A percentile compares a stretch with the other conserved stretches of the same genome.
Conservation (phyloP, 2,113 vertebrate species). For the Macquaria ambigua region DNA sequence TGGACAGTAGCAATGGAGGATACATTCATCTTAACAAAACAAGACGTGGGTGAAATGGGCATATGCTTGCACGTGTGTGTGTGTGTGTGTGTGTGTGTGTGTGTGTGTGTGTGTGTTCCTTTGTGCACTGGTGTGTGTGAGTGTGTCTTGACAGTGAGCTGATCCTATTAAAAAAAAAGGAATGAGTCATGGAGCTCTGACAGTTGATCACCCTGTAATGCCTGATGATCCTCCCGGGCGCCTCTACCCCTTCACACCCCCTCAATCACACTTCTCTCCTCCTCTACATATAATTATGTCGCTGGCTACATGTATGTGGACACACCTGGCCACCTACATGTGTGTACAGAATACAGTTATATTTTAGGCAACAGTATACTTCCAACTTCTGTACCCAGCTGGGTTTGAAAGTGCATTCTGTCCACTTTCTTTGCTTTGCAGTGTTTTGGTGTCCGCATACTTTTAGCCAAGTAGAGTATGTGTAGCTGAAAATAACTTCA, state of each 20-base stretch:
- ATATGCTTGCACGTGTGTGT: background rate
- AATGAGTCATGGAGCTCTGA: conserved; percentile 50
- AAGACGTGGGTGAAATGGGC: background rate
- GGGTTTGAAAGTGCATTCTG: background rate
- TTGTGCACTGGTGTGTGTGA: conserved; percentile 3
- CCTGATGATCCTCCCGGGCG: conserved; percentile 13
- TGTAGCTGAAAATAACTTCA: background rate
- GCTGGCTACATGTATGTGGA: background rate
- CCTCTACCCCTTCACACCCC: background rate
- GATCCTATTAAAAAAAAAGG: conserved; percentile 26
- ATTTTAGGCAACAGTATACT: background rate
- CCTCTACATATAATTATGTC: background rate
- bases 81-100: background rate
- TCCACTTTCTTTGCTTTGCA: background rate
- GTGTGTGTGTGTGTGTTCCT: conserved; percentile 4
- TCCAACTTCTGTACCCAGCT: background rate
- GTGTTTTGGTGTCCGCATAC: background rate
- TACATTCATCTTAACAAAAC: background rate
- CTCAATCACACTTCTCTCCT: background rate
- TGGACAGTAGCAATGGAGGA: too few species aligned
- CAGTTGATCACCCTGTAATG: conserved; percentile 38
- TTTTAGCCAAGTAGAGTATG: background rate
- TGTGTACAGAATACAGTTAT: background rate
- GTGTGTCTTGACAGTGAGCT: conserved; percentile 19
- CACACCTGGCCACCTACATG: background rate